Percentiles rank a stretch among this genome's conserved stretches.
Conservation (phyloP, 2,888 invertebrate species). For the Pediacus dermestoides region DNA sequence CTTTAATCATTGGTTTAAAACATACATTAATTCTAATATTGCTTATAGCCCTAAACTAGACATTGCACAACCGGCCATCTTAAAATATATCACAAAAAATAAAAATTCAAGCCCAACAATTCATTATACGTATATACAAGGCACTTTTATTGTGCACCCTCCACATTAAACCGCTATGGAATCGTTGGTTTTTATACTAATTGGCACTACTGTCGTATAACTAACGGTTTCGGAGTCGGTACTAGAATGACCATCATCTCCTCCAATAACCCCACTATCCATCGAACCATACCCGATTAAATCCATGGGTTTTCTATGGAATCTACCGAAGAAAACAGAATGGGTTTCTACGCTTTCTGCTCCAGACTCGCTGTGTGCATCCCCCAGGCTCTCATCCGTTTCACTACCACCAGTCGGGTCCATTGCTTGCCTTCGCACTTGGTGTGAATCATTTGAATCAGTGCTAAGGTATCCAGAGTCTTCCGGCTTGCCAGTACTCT, state of each 20-base stretch:
- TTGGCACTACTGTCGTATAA: constrained; percentile 46
- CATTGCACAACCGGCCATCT: constrained; percentile 48
- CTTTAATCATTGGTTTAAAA: too few species aligned
- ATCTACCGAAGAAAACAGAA: constrained; percentile 79
- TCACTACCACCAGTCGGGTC: constrained; percentile 55
- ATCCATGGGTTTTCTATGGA: constrained; percentile 48
- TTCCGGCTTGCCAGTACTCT: constrained; percentile 45
- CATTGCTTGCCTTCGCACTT: constrained; percentile 31
- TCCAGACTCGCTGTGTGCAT: constrained; percentile 81
- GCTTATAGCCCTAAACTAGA: constrained; percentile 20
- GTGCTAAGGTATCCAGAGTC: constrained; percentile 86
- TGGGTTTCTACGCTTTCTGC: constrained; percentile 85
- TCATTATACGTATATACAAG: constrained; percentile 11
- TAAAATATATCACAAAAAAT: constrained; percentile 42
- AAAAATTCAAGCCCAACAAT: constrained; percentile 16
- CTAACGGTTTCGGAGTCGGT: constrained; percentile 53
- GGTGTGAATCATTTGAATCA: constrained; percentile 61
- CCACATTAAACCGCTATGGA: constrained; percentile 7
- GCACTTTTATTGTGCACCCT: constrained; percentile 5
- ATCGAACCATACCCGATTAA: constrained; percentile 37
- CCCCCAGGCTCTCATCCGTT: constrained; percentile 76
- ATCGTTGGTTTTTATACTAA: constrained; percentile 8
- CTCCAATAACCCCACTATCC: constrained; percentile 46
- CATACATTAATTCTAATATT: constrained; percentile 33
- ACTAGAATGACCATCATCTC: constrained; percentile 39